Evolutionary conservation across 2,797 vertebrate species (phyloP).

Genomic region (Pogoniulus pusillus): DNA sequence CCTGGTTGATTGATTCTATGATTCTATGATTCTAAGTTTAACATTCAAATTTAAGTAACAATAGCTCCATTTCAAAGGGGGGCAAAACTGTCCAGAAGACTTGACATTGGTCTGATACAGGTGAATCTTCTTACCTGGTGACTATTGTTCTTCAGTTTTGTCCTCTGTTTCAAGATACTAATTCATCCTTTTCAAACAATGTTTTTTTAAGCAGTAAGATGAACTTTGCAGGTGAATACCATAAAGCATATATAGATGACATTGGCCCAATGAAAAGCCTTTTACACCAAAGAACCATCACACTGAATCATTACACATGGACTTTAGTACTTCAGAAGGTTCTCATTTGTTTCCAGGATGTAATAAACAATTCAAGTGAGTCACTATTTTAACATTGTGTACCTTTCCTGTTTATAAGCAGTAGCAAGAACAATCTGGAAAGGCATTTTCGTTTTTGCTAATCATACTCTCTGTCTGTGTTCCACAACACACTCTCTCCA

Average conservation of each 20-base stretch:
- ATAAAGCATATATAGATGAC: neutral
- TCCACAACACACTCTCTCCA: neutral
- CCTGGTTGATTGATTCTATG: no score
- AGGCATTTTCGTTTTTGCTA: conserved; percentile 37
- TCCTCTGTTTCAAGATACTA: neutral
- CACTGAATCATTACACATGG: conserved; percentile 18
- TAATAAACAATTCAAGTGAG: conserved; percentile 58
- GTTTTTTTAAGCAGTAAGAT: neutral
- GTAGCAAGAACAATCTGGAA: neutral
- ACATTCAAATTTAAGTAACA: neutral
- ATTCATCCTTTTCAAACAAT: neutral
- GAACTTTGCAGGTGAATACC: neutral
- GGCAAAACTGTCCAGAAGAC: neutral
- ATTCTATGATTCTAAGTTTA: no score
- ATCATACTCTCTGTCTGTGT: neutral
- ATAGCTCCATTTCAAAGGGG: neutral
- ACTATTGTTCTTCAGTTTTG: neutral
- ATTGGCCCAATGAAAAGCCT: neutral
- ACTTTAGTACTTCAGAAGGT: conserved; percentile 14
- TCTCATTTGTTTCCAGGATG: conserved; percentile 47
- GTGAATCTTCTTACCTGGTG: neutral
- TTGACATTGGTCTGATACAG: neutral
- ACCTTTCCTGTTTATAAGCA: conserved; percentile 68
- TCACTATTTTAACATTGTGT: conserved; percentile 58
- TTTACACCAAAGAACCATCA: conserved; percentile 26